These are phyloP conservation scores for Drosophila histrio DNA, from an alignment of 2,888 invertebrate species.

Conservation along the genomic window DNA sequence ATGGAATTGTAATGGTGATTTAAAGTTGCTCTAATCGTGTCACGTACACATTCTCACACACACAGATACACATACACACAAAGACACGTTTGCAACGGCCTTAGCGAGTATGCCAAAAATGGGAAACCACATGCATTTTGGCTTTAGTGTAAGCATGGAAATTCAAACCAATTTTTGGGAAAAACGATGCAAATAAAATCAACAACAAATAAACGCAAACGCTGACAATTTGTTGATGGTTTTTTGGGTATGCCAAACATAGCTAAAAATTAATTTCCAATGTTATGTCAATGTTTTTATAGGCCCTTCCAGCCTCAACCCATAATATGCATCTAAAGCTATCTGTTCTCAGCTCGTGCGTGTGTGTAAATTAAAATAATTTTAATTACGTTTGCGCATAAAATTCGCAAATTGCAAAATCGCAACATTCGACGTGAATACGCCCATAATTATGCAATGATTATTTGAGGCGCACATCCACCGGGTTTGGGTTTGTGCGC, in stretches of 20 bases:
- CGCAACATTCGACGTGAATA: conserved; percentile 35
- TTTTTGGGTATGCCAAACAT: conserved; percentile 47
- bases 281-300: conserved; percentile 47
- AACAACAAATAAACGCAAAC: conserved; percentile 60
- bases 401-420: conserved; percentile 56
- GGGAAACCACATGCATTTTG: conserved; percentile 53
- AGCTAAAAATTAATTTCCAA: conserved; percentile 71
- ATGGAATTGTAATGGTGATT: conserved; percentile 28
- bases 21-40: conserved; percentile 42
- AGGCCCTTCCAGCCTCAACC: background rate
- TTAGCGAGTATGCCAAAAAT: conserved; percentile 26
- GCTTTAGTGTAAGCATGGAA: conserved; percentile 57
- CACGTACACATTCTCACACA: conserved; percentile 22
- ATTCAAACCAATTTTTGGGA: conserved; percentile 15
- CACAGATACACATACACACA: background rate
- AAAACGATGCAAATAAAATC: conserved; percentile 56
- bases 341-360: background rate
- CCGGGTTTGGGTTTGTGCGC: background rate
- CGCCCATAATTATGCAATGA: conserved; percentile 74
- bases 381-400: conserved; percentile 71
- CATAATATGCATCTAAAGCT: background rate
- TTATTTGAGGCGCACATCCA: conserved; percentile 34
- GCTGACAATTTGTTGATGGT: conserved; percentile 74
- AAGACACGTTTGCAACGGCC: background rate
- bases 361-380: conserved; percentile 72